phyloP scores from a whole-genome alignment of 2,797 vertebrate species.

The Hyperoplus lanceolatus region DNA sequence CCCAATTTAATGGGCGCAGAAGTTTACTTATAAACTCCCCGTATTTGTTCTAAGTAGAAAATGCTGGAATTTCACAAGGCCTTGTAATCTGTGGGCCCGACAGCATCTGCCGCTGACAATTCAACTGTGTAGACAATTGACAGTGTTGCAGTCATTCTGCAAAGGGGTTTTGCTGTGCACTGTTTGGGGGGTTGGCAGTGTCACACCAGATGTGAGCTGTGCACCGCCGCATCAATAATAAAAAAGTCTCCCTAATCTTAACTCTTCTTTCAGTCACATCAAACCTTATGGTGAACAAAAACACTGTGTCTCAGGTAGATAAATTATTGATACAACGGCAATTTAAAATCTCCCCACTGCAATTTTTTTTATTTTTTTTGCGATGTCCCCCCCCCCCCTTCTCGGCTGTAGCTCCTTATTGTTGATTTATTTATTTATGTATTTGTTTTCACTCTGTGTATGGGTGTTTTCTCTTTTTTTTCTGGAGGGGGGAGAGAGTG shows the following conservation, averaged over 20 bases:
- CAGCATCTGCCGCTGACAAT: constrained; percentile 64
- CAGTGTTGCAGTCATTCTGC: constrained; percentile 70
- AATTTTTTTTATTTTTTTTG: constrained; percentile 56
- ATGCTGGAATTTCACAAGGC: constrained; percentile 76
- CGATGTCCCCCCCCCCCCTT: constrained; percentile 50
- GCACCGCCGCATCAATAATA: constrained; percentile 79
- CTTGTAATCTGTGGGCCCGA: constrained; percentile 63
- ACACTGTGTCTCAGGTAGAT: constrained; percentile 75
- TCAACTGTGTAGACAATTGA: constrained; percentile 72
- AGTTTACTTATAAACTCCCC: constrained; percentile 69
- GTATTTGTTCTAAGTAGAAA: constrained; percentile 71
- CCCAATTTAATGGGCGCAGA: constrained; percentile 49
- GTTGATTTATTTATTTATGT: constrained; percentile 88
- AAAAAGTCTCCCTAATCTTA: constrained; percentile 79
- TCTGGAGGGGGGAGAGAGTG: constrained; percentile 45
- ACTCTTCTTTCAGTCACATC: constrained; percentile 77
- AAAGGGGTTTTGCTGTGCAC: constrained; percentile 63
- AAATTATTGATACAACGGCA: constrained; percentile 83
- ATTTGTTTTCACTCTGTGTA: constrained; percentile 84
- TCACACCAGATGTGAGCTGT: constrained; percentile 78
- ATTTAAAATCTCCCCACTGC: constrained; percentile 80
- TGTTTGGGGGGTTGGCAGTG: constrained; percentile 68
- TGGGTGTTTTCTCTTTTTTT: constrained; percentile 68
- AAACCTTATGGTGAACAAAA: constrained; percentile 81
- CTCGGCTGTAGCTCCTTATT: constrained; percentile 72